A percentile compares a stretch with the other conserved stretches of the same genome.
These are phyloP conservation scores for Ridgeia piscesae DNA, from an alignment of 1,140 invertebrate species.

Conservation along the genomic window DNA sequence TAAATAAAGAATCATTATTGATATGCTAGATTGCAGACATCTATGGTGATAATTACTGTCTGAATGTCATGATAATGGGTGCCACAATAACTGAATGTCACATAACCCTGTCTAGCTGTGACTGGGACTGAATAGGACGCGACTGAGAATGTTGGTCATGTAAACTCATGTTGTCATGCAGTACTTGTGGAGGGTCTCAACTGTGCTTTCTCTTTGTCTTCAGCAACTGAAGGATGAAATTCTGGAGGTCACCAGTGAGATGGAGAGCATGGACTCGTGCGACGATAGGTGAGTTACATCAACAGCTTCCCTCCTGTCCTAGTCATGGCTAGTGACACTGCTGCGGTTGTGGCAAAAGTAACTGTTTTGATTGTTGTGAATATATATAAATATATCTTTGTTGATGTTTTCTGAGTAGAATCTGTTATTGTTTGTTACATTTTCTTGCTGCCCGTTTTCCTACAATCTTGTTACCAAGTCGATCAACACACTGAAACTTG, in stretches of 20 bases:
- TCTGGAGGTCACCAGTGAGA: conserved; percentile 88
- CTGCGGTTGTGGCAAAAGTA: background rate
- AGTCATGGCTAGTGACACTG: background rate
- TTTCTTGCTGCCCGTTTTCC: background rate
- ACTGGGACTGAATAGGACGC: too few relatives aligned
- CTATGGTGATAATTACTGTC: too few relatives aligned
- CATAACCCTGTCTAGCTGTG: too few relatives aligned
- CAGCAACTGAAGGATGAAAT: conserved; percentile 96
- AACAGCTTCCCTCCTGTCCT: background rate
- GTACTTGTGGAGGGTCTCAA: background rate
- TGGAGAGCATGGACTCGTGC: conserved; percentile 85
- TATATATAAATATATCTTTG: background rate
- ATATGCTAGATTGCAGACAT: too few relatives aligned
- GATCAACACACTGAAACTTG: too few relatives aligned
- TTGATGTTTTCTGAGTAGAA: too few relatives aligned
- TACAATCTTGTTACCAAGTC: too few relatives aligned
- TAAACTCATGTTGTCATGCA: background rate
- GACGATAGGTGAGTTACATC: conserved; percentile 69
- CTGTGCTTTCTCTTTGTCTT: conserved; percentile 55
- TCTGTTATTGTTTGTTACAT: background rate
- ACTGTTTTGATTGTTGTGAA: background rate
- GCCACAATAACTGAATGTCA: too few relatives aligned
- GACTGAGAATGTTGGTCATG: too few relatives aligned
- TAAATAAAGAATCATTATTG: too few relatives aligned
- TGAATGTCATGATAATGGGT: too few relatives aligned